Percentiles rank a stretch among this genome's conserved stretches.
These are phyloP conservation scores for Cotesia typhae DNA, from an alignment of 1,140 invertebrate species.

Conservation along the genomic window DNA sequence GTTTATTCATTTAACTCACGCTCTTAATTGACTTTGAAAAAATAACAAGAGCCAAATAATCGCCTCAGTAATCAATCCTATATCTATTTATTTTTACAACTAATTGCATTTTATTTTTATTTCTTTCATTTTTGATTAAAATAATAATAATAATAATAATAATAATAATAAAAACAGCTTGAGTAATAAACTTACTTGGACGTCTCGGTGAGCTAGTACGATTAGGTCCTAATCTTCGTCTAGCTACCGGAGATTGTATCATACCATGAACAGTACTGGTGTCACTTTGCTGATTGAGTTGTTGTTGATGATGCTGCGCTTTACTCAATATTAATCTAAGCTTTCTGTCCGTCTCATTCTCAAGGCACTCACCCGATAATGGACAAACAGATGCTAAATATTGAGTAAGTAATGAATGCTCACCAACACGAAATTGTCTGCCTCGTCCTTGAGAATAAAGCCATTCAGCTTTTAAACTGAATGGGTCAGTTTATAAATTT, in stretches of 20 bases:
- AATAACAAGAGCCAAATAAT: constrained; percentile 4
- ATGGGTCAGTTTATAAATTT: constrained; percentile 37
- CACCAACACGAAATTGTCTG: constrained; percentile 84
- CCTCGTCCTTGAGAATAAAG: constrained; percentile 92
- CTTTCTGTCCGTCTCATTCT: constrained; percentile 87
- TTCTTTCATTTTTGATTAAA: neutral
- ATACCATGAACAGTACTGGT: constrained; percentile 61
- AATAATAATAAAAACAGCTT: neutral
- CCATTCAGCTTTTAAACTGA: constrained; percentile 93
- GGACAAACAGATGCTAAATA: constrained; percentile 84
- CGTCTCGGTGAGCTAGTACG: constrained; percentile 70
- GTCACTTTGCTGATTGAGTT: constrained; percentile 75
- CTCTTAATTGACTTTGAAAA: constrained; percentile 2
- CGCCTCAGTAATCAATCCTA: constrained; percentile 7
- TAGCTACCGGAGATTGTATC: constrained; percentile 60
- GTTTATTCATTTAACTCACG: constrained; percentile 16
- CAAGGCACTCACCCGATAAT: constrained; percentile 76
- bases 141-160: neutral
- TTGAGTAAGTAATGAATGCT: constrained; percentile 82
- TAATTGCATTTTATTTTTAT: neutral
- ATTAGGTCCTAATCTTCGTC: constrained; percentile 58
- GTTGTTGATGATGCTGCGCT: constrained; percentile 88
- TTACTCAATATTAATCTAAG: constrained; percentile 84
- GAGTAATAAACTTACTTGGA: constrained; percentile 66
- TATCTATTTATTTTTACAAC: neutral